Percentiles rank a stretch among this genome's conserved stretches.
phyloP scores from a whole-genome alignment of 1,140 invertebrate species.

The Drosophila pseudoananassae region DNA sequence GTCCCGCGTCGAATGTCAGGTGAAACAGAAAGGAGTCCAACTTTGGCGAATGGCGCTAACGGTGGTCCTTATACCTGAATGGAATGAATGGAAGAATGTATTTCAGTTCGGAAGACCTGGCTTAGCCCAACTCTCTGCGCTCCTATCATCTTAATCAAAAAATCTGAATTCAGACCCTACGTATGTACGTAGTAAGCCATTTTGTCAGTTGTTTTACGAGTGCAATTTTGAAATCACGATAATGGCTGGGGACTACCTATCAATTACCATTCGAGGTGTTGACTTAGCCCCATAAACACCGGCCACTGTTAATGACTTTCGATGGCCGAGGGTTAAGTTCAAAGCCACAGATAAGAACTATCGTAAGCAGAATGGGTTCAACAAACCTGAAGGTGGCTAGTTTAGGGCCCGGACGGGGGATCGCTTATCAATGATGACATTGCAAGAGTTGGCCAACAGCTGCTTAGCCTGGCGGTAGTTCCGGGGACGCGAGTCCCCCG shows the following conservation, averaged over 20 bases:
- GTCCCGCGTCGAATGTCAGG: conserved; percentile 7
- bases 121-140: too few species aligned
- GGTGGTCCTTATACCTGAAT: background rate
- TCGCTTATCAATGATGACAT: conserved; percentile 42
- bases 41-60: background rate
- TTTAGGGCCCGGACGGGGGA: conserved; percentile 21
- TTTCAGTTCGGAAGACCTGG: background rate
- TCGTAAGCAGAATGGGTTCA: conserved; percentile 17
- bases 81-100: background rate
- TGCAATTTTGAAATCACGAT: conserved; percentile 14
- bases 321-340: conserved; percentile 36
- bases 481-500: conserved; percentile 6
- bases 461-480: conserved; percentile 31
- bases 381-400: conserved; percentile 31
- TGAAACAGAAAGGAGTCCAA: conserved; percentile 18
- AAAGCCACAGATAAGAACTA: conserved; percentile 37
- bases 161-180: too few species aligned
- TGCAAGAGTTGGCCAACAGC: conserved; percentile 27
- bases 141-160: too few species aligned
- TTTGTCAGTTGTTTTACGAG: conserved; percentile 4
- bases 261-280: conserved; percentile 14
- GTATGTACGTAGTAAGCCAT: too few species aligned
- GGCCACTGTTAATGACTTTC: conserved; percentile 40
- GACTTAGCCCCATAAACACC: conserved; percentile 31
- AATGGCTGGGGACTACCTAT: background rate